These are phyloP conservation scores for Semicossyphus pulcher DNA, from an alignment of 2,113 vertebrate genomes.

Conservation along the genomic window DNA sequence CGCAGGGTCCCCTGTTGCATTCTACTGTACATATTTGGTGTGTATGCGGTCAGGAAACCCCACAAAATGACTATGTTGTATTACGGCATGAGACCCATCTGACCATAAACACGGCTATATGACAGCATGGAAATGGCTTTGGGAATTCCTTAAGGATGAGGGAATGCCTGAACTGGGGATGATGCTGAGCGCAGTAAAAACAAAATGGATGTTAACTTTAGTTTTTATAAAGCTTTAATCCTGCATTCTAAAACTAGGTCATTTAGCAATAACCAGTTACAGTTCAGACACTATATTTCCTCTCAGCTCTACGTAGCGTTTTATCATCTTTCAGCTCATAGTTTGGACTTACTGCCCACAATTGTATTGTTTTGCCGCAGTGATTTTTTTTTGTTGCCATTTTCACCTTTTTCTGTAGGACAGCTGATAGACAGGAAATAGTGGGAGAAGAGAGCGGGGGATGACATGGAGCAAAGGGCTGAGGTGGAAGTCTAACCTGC, in stretches of 20 bases:
- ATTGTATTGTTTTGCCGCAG: too few species aligned
- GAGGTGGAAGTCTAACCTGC: too few species aligned
- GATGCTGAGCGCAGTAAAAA: constrained; percentile 46
- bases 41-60: constrained; percentile 70
- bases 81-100: constrained; percentile 66
- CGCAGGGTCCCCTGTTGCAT: constrained; percentile 36
- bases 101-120: constrained; percentile 56
- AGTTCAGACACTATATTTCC: too few species aligned
- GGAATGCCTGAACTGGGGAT: constrained; percentile 47
- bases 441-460: too few species aligned
- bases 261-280: background rate
- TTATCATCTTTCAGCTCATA: too few species aligned
- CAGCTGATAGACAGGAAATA: too few species aligned
- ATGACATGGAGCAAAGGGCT: too few species aligned
- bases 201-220: constrained; percentile 3
- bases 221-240: background rate
- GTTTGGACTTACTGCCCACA: too few species aligned
- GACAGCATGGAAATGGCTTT: constrained; percentile 73
- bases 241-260: constrained; percentile 12
- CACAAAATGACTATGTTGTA: constrained; percentile 73
- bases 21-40: constrained; percentile 67
- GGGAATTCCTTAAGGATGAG: constrained; percentile 68
- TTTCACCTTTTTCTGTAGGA: too few species aligned
- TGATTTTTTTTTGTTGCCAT: too few species aligned
- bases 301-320: too few species aligned